Evolutionary conservation across 2,888 invertebrate genomes (phyloP).

Genomic region (Myopa tessellatipennis): DNA sequence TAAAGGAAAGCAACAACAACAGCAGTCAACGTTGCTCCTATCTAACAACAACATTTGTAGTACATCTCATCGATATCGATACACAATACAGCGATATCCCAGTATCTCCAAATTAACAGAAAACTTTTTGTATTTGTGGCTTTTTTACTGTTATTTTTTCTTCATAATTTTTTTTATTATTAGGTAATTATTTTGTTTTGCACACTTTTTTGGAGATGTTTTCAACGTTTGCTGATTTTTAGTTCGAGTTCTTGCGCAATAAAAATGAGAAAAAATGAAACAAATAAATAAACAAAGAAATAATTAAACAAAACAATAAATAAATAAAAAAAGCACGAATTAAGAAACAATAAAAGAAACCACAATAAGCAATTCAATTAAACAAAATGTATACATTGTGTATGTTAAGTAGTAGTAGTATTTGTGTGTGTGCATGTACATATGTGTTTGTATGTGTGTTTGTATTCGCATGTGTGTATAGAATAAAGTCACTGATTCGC

Average conservation of each 20-base stretch:
- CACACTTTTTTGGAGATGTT: background rate
- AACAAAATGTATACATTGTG: constrained; percentile 32
- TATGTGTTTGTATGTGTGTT: too few species aligned
- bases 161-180: constrained; percentile 25
- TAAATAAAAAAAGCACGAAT: background rate
- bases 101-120: background rate
- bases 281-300: too few species aligned
- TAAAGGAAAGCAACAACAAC: background rate
- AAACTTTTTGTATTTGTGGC: background rate
- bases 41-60: too few species aligned
- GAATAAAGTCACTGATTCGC: background rate
- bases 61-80: too few species aligned
- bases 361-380: background rate
- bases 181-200: background rate
- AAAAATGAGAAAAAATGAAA: too few species aligned
- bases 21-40: background rate
- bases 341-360: constrained; percentile 1
- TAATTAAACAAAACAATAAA: too few species aligned
- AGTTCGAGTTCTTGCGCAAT: background rate
- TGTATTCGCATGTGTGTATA: too few species aligned
- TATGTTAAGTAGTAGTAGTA: background rate
- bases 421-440: too few species aligned
- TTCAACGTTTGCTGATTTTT: background rate
- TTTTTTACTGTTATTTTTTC: constrained; percentile 21
- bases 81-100: too few species aligned